Percentiles rank a stretch among this genome's conserved stretches.
These are phyloP conservation scores for Trogon melanurus DNA, from an alignment of 2,113 vertebrate genomes.

Conservation along the genomic window DNA sequence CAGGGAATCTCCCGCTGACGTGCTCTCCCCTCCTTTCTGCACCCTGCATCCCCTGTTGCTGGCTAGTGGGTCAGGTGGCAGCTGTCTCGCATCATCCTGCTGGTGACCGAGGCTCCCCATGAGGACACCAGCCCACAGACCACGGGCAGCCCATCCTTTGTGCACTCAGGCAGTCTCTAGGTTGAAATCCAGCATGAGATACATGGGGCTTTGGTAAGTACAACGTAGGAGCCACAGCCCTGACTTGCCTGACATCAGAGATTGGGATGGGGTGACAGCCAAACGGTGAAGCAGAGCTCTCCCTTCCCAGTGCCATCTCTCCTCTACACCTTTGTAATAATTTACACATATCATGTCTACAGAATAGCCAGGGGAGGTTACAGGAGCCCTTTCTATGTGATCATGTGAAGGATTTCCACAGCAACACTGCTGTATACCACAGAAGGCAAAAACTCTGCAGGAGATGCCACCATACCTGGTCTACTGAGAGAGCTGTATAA, in stretches of 20 bases:
- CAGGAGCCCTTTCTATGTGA: not conserved
- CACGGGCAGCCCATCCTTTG: not conserved
- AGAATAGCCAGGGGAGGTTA: not conserved
- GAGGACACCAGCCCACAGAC: not conserved
- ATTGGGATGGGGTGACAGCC: rapidly evolving
- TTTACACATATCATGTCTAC: not conserved
- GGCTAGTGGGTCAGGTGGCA: not conserved
- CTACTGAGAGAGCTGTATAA: not conserved
- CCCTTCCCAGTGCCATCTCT: not conserved
- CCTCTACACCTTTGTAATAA: not conserved
- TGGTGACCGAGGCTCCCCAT: not conserved
- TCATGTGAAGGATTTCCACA: not conserved
- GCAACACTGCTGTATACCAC: rapidly evolving
- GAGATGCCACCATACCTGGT: not conserved
- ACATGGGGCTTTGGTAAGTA: not conserved
- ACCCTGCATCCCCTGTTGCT: rapidly evolving
- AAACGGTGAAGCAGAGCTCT: not conserved
- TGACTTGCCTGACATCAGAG: not conserved
- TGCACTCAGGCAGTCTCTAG: not conserved
- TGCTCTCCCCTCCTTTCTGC: not conserved
- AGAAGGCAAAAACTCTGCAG: not conserved
- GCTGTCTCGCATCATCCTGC: not conserved
- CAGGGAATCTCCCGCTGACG: not conserved
- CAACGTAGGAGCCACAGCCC: rapidly evolving
- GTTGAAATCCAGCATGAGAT: not conserved